Percentiles rank a stretch among this genome's conserved stretches.
Conservation (phyloP, 1,140 invertebrate genomes). For the Zaprionus gabonicus region DNA sequence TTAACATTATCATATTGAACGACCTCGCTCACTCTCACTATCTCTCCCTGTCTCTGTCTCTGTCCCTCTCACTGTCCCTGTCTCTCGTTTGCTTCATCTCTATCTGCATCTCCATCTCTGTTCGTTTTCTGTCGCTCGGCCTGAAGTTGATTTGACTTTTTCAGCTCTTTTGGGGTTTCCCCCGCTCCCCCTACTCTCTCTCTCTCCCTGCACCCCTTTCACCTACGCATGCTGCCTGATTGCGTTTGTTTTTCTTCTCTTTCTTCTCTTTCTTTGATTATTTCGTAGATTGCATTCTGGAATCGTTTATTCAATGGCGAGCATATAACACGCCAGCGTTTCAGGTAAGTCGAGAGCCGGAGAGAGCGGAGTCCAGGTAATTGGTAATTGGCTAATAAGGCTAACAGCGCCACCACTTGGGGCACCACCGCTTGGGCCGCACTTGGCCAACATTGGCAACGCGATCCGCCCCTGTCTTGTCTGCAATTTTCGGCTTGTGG, state of each 20-base stretch:
- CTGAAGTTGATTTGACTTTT: constrained; percentile 74
- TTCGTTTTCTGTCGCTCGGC: constrained; percentile 35
- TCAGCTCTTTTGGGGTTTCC: constrained; percentile 12
- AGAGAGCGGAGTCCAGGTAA: constrained; percentile 2
- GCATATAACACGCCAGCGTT: constrained; percentile 71
- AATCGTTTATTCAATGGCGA: constrained; percentile 83
- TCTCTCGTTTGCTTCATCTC: constrained; percentile 22
- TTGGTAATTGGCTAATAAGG: constrained; percentile 38
- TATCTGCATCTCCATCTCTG: constrained; percentile 11
- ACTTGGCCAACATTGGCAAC: background rate
- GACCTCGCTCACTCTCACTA: constrained; percentile 29
- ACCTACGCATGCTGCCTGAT: constrained; percentile 38
- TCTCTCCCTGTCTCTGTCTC: constrained; percentile 15
- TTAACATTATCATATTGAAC: constrained; percentile 74
- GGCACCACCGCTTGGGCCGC: background rate
- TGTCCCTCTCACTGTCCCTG: constrained; percentile 14
- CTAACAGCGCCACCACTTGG: constrained; percentile 46
- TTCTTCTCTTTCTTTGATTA: constrained; percentile 42
- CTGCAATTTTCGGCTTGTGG: constrained; percentile 44
- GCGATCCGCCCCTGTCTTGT: constrained; percentile 25
- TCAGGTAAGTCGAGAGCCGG: constrained; percentile 65
- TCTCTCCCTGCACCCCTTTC: constrained; percentile 12
- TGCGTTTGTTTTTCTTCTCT: constrained; percentile 33
- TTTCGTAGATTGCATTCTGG: constrained; percentile 82
- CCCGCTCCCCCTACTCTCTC: no score